Percentiles rank a stretch among this genome's conserved stretches.
Evolutionary conservation across 2,113 vertebrate species (phyloP).

Genomic region (Microcebus jonahi): DNA sequence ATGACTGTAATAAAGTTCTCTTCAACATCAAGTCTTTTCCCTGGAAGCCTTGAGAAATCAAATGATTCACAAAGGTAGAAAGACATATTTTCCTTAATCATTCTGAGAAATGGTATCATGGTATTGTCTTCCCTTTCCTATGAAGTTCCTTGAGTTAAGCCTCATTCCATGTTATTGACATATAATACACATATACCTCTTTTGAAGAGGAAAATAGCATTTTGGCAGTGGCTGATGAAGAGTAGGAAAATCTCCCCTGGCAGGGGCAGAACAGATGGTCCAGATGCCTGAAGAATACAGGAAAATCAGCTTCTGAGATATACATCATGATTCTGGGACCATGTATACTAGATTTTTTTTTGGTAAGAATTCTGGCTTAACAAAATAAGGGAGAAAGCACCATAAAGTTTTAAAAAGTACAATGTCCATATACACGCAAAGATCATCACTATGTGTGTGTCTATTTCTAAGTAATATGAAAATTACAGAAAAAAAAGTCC

Average conservation of each 20-base stretch:
- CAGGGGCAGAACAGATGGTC: neutral
- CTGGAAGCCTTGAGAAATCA: neutral
- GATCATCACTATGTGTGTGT: neutral
- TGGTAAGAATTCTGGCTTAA: neutral
- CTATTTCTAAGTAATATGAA: neutral
- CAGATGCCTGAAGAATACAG: neutral
- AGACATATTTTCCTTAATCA: neutral
- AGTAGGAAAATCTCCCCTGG: neutral
- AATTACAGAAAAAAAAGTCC: neutral
- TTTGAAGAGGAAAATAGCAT: neutral
- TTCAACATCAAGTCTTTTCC: neutral
- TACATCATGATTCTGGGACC: neutral
- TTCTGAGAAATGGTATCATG: neutral
- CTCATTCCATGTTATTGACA: neutral
- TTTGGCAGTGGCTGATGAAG: neutral
- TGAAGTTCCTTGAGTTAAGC: neutral
- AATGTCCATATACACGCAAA: neutral
- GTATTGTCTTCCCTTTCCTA: neutral
- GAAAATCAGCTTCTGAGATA: neutral
- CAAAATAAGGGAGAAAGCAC: neutral
- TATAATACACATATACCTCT: neutral
- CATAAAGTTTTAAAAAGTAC: neutral
- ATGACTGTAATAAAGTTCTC: neutral
- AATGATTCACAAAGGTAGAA: neutral
- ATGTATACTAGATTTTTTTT: neutral